Base-by-base conservation (phyloP, 1,140 invertebrate species). In the Hypothenemus hampei region DNA sequence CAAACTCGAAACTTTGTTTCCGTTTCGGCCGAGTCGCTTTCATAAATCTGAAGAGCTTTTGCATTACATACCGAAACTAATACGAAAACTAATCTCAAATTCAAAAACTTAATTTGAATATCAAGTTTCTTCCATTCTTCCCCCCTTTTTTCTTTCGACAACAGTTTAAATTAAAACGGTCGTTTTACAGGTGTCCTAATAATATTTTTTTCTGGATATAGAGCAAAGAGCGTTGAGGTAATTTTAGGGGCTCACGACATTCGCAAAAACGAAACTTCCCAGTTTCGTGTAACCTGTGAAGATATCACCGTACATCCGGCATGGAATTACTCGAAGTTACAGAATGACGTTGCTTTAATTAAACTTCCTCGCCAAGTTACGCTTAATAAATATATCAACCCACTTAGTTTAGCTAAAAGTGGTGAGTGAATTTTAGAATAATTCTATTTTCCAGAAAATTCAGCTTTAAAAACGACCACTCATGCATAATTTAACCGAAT, bases 261-360 rank as follows among this genome's bases (percentile, higher is more conserved):
- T 5, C 48, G 43, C 18, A 57, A 69, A 55, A 60, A 62, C 2
- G 67, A 68, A 65, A 54, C 64, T 47, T 57, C 52, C 21, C 68
- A 69, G 5, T 10, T 22, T 39, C 61, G 59, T 37, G 58, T 74
- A 6, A 58, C 54, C 0, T 68, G 68, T 1, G 59, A 59, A 0
- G 60, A 68, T 36, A 65, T 75, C 1, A 60, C 56, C 0, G 69
- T 74, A n/a, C 76, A 80, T 57, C 55, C 66, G 0, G 65, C 62
- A 23, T 79, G 72, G 72, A 73, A 74, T 48, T 48, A 59, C 7
- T 61, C 63, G 20, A 69, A 67, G 23, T 62, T 77, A 13, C 62
- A 60, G 10, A 67, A 77, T 64, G 78, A 80, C 57, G 73, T 80
- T 51, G 75, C 77, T 2, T 62, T 79, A 41, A 73, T 75, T 23